phyloP scores from a whole-genome alignment of 2,113 vertebrate genomes.

The Arizona elegans region DNA sequence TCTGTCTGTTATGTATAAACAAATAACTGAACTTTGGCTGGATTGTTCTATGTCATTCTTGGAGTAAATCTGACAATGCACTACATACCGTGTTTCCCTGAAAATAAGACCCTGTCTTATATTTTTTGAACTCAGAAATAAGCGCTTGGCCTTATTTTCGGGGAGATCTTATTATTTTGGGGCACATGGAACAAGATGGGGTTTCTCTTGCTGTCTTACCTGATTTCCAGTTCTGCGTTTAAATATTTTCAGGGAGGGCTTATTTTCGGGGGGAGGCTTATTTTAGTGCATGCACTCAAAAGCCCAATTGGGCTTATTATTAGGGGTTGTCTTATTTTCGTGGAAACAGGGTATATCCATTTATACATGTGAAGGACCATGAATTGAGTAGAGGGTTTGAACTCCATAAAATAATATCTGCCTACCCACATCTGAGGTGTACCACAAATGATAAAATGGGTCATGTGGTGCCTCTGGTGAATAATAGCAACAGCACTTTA shows the following conservation, averaged over 20 bases:
- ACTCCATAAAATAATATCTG: background rate
- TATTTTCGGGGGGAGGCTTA: too few relatives aligned
- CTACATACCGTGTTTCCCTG: background rate
- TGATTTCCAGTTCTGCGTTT: too few relatives aligned
- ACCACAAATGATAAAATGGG: background rate
- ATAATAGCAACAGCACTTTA: background rate
- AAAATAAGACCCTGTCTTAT: too few relatives aligned
- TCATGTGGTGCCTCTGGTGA: background rate
- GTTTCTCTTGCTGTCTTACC: too few relatives aligned
- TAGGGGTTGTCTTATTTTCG: too few relatives aligned
- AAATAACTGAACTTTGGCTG: background rate
- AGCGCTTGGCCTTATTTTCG: too few relatives aligned
- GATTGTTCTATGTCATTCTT: background rate
- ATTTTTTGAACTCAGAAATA: too few relatives aligned
- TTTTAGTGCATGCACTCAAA: too few relatives aligned
- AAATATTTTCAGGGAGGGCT: too few relatives aligned
- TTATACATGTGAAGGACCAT: background rate
- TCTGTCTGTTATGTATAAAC: background rate
- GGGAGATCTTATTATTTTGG: too few relatives aligned
- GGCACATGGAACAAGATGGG: too few relatives aligned
- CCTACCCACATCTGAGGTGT: background rate
- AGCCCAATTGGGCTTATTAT: too few relatives aligned
- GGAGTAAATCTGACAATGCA: background rate
- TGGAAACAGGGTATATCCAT: background rate
- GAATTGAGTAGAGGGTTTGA: background rate